Percentiles rank a stretch among this genome's conserved stretches.
Evolutionary conservation across 2,888 invertebrate genomes (phyloP).

Genomic region (Napeogenes sylphis): DNA sequence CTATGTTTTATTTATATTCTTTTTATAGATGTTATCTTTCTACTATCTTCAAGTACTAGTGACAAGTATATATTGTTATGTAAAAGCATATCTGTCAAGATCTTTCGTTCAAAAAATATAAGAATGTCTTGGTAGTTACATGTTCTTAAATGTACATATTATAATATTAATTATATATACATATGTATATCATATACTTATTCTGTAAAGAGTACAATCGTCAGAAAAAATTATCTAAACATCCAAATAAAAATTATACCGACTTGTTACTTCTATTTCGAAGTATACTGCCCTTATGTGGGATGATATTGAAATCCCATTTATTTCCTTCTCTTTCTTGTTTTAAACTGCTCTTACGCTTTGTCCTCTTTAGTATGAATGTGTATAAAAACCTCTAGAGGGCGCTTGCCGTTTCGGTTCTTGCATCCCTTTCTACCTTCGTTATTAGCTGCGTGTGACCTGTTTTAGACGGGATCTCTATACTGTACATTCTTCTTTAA

Average conservation of each 20-base stretch:
- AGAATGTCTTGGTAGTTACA: slow-evolving; percentile 12
- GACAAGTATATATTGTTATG: slow-evolving; percentile 17
- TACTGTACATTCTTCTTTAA: neutral
- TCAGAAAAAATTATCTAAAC: neutral
- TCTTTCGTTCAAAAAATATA: slow-evolving; percentile 1
- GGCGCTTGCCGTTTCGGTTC: slow-evolving; percentile 30
- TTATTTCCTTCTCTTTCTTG: neutral
- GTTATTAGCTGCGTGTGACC: slow-evolving; percentile 26
- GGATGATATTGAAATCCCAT: neutral
- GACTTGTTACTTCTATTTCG: neutral
- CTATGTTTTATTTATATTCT: slow-evolving; percentile 24
- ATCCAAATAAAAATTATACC: neutral
- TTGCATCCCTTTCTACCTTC: slow-evolving; percentile 30
- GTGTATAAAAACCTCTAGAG: slow-evolving; percentile 29
- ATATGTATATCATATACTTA: neutral
- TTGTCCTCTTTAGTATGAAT: slow-evolving; percentile 24
- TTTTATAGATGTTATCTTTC: slow-evolving; percentile 26
- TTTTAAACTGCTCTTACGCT: slow-evolving; percentile 22
- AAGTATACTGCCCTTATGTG: neutral
- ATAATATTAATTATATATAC: slow-evolving; percentile 3
- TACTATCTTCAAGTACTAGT: slow-evolving; percentile 17
- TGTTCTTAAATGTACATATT: neutral
- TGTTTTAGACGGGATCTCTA: slow-evolving; percentile 6
- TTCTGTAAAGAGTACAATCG: neutral
- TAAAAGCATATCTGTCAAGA: slow-evolving; percentile 17